Evolutionary conservation across 2,888 invertebrate species (phyloP), one percentile per base, ranked within the genome.

Genomic region (Linnaemya tessellans): DNA sequence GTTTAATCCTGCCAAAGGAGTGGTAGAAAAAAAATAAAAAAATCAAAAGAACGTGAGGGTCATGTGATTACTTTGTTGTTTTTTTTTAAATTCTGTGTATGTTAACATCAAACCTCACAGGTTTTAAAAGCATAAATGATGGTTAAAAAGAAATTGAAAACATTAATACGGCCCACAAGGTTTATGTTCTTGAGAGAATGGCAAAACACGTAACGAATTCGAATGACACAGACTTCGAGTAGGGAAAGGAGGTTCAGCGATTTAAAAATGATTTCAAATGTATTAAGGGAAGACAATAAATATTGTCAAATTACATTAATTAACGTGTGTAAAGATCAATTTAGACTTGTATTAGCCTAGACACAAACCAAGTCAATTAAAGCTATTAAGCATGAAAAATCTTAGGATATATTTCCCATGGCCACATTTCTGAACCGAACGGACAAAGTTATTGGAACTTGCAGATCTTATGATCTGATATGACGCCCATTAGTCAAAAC

Each of bases 151-250:
- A 13, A 77, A 84, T 67, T 67, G 60, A 54, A 79, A 81, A 79
- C 58, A 49, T 65, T 79, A 78, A 64, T 74, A 79, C 74, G 60
- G 79, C 58, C 70, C 74, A 51, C 20, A 78, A 85, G 74, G 64
- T 43, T 30, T 30, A 71, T 65, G n/a, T 30, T 30, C 30, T 30
- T 41, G 1, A 30, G 15, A 30, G 41, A 51, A 7, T 35, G 3
- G n/a, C 9, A 35, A 60, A 68, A 38, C 41, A 30, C 13, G 41
- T 38, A 15, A 15, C 43, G n/a, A 8, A 58, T 18, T 15, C 9
- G n/a, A n/a, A 35, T 46, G 46, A 25, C 25, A 22, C 3, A 43
- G 18, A 4, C 10, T 22, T 43, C 43, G 60, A 41, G 9, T 60
- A 58, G 9, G 46, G 51, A 51, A 73, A 20, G 3, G 0, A 4